These are phyloP conservation scores for Andricus quercusramuli DNA, from an alignment of 2,888 invertebrate genomes.

Conservation along the genomic window DNA sequence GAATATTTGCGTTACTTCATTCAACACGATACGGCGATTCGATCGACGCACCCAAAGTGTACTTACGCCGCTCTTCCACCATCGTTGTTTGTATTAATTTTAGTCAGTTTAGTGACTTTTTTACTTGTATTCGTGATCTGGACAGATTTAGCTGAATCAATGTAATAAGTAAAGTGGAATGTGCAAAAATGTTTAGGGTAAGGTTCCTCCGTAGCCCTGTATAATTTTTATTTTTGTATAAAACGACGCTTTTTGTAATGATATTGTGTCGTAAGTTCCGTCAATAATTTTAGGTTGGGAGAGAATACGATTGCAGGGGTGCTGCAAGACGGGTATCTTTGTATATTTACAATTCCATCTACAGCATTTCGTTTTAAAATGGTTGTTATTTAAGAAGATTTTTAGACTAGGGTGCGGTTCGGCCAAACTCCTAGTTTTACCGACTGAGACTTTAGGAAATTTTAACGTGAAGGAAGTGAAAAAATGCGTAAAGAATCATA, in stretches of 20 bases:
- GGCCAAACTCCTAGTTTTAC: conserved; percentile 65
- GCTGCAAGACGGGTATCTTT: conserved; percentile 40
- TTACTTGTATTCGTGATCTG: conserved; percentile 13
- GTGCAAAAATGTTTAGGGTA: conserved; percentile 48
- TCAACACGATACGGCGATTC: conserved; percentile 33
- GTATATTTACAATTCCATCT: conserved; percentile 61
- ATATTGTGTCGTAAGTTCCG: conserved; percentile 18
- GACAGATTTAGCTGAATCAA: conserved; percentile 12
- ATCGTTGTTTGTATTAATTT: conserved; percentile 23
- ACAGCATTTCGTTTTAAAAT: conserved; percentile 64
- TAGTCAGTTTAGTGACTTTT: conserved; percentile 8
- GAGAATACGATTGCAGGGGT: conserved; percentile 22
- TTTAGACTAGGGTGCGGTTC: conserved; percentile 63
- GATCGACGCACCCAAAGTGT: conserved; percentile 44
- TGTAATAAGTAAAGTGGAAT: conserved; percentile 21
- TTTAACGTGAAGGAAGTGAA: conserved; percentile 56
- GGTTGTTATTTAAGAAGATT: conserved; percentile 62
- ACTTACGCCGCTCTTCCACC: conserved; percentile 47
- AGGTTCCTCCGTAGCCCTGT: conserved; percentile 53
- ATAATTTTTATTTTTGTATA: conserved; percentile 64
- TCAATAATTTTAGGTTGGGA: conserved; percentile 9
- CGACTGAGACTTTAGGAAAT: conserved; percentile 65
- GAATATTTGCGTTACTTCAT: conserved; percentile 42
- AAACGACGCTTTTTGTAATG: conserved; percentile 42
- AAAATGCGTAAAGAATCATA: conserved; percentile 63